A percentile compares a stretch with the other conserved stretches of the same genome.
Evolutionary conservation across 2,797 vertebrate species (phyloP).

Genomic region (Neopelma chrysocephalum): DNA sequence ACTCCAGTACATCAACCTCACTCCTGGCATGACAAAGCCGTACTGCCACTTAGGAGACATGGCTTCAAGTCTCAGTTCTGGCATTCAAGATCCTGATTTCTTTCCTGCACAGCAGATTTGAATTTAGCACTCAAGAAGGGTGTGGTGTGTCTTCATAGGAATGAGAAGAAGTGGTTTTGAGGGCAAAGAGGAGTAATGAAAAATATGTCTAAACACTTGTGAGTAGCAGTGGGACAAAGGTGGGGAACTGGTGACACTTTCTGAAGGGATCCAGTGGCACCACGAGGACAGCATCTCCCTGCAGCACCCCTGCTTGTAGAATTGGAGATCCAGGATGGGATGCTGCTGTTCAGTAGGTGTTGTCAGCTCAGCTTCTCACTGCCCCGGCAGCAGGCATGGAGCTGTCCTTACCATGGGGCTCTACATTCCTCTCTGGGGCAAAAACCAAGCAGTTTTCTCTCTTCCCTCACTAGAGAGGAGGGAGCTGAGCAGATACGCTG

Average conservation of each 20-base stretch:
- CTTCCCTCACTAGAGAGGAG: background rate
- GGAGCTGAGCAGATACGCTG: background rate
- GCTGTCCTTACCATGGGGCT: accelerated
- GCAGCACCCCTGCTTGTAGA: background rate
- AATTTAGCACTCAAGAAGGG: background rate
- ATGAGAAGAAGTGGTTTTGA: background rate
- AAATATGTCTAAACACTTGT: background rate
- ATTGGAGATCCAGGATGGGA: accelerated
- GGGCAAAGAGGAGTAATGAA: background rate
- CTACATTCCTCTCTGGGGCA: background rate
- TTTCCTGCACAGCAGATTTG: background rate
- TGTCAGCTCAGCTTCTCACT: background rate
- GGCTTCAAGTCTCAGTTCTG: background rate
- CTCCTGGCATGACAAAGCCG: background rate
- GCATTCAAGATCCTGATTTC: background rate
- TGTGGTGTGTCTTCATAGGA: background rate
- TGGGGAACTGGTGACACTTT: background rate
- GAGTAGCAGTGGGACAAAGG: background rate
- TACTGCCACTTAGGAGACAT: background rate
- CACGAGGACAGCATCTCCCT: background rate
- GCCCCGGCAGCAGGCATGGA: background rate
- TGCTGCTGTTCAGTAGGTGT: background rate
- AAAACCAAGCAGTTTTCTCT: background rate
- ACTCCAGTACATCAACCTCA: background rate
- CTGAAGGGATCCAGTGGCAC: background rate